Base-by-base conservation (phyloP, 2,797 vertebrate genomes). In the Sebastes melanostomus region DNA sequence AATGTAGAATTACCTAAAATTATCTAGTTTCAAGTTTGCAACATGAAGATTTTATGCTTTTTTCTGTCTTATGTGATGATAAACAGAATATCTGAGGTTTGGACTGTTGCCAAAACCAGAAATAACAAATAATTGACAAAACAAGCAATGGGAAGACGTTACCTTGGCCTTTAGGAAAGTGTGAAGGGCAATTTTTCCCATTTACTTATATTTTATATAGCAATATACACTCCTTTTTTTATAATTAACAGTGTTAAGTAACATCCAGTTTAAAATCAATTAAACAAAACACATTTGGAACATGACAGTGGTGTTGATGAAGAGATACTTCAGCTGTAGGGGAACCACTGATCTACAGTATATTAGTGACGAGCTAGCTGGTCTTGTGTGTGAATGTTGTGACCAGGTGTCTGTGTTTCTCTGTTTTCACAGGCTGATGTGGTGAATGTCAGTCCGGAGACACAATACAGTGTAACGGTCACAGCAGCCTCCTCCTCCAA, bases 401-500 rank as follows among this genome's bases (percentile, higher is more conserved):
- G 38, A 42, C 38, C 14, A 42, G 38, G 6, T 42, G 38, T 62
- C 24, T 78, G 62, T 87, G 22, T 84, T 62, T 52, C 60, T 8
- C 25, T 80, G 46, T 79, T 89, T 76, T 86, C n/a, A 55, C 89
- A 99, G 98, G 97, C 94, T 65, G 92, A 96, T 81, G 94, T 97
- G 92, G 95, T 90, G 58, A 94, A 83, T 79, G 85, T 94, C 84
- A 86, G 90, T 91, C 95, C 97, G 65, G 96, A 95, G 74, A 97
- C 96, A 67, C 90, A 92, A 30, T 97, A 97, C 60, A 94, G 92
- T 14, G 91, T 95, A 27, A 97, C 96, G 0, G 88, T 98, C 86
- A 95, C 96, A 81, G 91, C 97, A 34, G 91, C 96, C 83, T 96
- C 97, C 86, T 96, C 97, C 34, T 97, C 97, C 52, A 91, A 94